These are phyloP conservation scores for Indri indri DNA, from an alignment of 2,113 vertebrate genomes.

Conservation along the genomic window DNA sequence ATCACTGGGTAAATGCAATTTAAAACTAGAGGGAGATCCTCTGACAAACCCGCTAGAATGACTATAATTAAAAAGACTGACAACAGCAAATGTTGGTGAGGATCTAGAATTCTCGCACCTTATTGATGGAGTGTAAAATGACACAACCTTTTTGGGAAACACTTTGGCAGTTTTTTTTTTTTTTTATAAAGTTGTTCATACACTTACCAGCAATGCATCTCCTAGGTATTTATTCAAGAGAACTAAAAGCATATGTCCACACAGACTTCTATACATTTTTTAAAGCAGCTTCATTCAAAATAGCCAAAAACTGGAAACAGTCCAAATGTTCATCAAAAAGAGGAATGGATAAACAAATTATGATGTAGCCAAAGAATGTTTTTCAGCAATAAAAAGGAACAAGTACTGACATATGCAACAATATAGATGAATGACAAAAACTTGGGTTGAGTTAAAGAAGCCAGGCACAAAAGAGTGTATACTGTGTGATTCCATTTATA, in stretches of 20 bases:
- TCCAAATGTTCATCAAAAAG: background rate
- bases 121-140: background rate
- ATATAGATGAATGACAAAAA: background rate
- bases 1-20: background rate
- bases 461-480: background rate
- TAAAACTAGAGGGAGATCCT: background rate
- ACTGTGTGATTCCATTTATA: background rate
- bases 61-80: background rate
- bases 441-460: background rate
- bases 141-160: background rate
- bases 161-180: background rate
- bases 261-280: background rate
- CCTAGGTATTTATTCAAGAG: background rate
- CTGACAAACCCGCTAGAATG: background rate
- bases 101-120: background rate
- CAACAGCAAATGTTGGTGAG: background rate
- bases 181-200: background rate
- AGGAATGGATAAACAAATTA: conserved; percentile 5
- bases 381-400: background rate
- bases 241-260: background rate
- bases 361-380: background rate
- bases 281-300: conserved; percentile 27
- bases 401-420: background rate
- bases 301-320: background rate
- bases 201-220: background rate